A percentile compares a stretch with the other conserved stretches of the same genome.
Evolutionary conservation across 2,113 vertebrate genomes (phyloP).

Genomic region (Macrotus californicus): DNA sequence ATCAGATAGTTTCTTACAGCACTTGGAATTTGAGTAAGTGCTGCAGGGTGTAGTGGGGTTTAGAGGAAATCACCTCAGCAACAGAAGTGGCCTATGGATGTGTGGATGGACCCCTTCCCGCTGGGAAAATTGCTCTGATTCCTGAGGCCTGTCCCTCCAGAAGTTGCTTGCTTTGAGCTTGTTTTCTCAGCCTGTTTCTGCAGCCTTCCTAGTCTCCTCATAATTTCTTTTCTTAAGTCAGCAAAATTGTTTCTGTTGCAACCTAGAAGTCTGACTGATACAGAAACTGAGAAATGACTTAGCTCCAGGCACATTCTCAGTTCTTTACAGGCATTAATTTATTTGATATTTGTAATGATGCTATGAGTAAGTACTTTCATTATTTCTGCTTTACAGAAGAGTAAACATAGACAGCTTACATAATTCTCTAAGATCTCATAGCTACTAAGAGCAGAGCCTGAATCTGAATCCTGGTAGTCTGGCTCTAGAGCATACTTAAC

Average conservation of each 20-base stretch:
- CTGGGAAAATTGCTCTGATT: background rate
- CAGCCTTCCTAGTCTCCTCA: background rate
- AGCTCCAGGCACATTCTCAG: background rate
- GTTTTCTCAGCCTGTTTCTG: background rate
- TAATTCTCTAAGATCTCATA: background rate
- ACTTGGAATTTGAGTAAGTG: background rate
- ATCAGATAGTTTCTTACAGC: background rate
- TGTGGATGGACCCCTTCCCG: background rate
- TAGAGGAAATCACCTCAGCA: background rate
- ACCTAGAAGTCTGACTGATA: background rate
- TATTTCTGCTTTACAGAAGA: conserved; percentile 4
- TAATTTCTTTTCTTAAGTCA: background rate
- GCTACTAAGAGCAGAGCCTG: background rate
- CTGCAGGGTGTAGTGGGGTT: background rate
- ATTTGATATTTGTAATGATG: background rate
- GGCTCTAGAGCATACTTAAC: background rate
- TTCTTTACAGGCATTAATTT: background rate
- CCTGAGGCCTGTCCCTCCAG: background rate
- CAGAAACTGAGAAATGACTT: background rate
- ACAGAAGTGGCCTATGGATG: background rate
- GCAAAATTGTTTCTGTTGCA: background rate
- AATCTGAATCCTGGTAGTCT: background rate
- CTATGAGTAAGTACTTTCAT: background rate
- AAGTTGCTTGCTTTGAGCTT: background rate
- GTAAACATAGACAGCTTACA: background rate